These are phyloP conservation scores for Tetragnatha montana DNA, from an alignment of 2,888 invertebrate genomes.

Conservation along the genomic window DNA sequence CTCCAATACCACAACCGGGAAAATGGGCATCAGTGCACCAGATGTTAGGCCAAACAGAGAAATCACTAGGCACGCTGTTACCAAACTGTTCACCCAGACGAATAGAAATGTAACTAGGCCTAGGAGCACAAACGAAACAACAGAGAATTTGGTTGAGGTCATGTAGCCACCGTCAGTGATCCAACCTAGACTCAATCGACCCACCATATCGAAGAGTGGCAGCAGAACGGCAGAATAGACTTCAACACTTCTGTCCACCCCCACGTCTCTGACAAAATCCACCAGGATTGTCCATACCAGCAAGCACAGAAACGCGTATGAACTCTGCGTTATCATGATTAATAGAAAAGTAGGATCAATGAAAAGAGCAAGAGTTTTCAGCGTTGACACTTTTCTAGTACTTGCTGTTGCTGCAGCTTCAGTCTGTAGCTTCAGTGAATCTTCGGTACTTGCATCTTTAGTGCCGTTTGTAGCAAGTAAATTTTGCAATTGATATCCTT, in stretches of 20 bases:
- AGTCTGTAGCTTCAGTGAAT: background rate
- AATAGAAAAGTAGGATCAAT: background rate
- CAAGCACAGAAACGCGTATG: background rate
- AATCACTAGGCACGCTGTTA: too few species aligned
- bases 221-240: background rate
- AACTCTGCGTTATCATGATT: background rate
- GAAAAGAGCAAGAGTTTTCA: background rate
- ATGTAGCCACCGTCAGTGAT: conserved; percentile 1
- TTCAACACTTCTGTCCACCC: background rate
- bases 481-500: background rate
- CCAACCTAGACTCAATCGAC: background rate
- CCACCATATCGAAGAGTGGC: background rate
- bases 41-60: too few species aligned
- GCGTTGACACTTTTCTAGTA: too few species aligned
- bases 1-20: too few species aligned
- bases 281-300: background rate
- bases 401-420: too few species aligned
- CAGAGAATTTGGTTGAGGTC: background rate
- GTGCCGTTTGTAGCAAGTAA: background rate
- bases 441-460: too few species aligned
- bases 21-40: too few species aligned
- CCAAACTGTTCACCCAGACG: background rate
- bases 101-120: background rate
- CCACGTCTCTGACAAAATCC: background rate
- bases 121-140: background rate